Base-by-base conservation (phyloP, 2,888 invertebrate species). In the Anthrax anthrax region DNA sequence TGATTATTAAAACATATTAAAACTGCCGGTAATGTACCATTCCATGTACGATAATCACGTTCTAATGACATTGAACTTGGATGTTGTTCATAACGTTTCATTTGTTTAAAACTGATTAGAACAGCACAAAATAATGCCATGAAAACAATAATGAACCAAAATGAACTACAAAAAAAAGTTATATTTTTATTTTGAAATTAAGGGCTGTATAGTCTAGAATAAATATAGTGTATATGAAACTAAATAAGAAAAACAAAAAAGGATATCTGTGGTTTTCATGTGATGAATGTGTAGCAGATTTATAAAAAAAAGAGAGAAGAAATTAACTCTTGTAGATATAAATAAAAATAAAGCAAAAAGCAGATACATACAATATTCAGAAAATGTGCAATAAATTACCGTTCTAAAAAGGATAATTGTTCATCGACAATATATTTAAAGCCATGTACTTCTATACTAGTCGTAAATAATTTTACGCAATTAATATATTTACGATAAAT, bases 51-150 rank as follows among this genome's bases (percentile, higher is more conserved):
- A 51, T 65, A 67, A 23, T 67, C 62, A 1, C 64, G 58, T 52
- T 67, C 67, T 39, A 67, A 55, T 1, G 65, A 64, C 4, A 66
- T 60, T 4, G 67, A 66, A 1, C 65, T 64, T 14, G 67, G 67
- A 17, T 63, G 65, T 9, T 52, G 57, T 1, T 48, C 38, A 39
- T 59, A 66, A 0, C 67, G 59, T 1, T 51, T 52, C 17, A 59
- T 48, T 52, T 67, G 67, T 4, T 56, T 37, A 2, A 53, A 51
- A 34, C 61, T 59, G 3, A 64, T 49, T 18, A 47, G 46, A 12
- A 58, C 51, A 1, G 62, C 60, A 2, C 56, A 51, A 44, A 46
- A 59, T 18, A 60, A 54, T 13, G 61, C 57, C 34, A 51, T 32
- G 3, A 59, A 18, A 1, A 65, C 5, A 10, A 39, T 16, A 16